Conservation (phyloP, 2,113 vertebrate genomes). For the Grammomys dolichurus region DNA sequence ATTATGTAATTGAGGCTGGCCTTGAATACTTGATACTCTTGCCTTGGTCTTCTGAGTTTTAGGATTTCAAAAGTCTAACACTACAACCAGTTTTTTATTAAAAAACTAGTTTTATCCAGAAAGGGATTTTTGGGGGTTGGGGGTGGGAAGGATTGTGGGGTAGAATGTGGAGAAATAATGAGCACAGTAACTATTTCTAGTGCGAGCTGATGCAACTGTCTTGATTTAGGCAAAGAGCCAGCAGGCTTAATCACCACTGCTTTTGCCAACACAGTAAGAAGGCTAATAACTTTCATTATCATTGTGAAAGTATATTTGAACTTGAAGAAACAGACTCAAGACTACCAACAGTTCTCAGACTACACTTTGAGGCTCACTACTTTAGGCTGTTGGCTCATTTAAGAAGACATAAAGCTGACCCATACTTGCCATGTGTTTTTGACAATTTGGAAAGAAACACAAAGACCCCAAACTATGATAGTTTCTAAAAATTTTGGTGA, state of each 20-base stretch:
- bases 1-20: not conserved
- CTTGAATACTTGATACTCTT: not conserved
- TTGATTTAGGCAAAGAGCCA: not conserved
- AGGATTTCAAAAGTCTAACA: not conserved
- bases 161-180: not conserved
- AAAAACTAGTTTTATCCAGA: not conserved
- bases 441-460: conserved; percentile 55
- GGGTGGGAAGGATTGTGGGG: not conserved
- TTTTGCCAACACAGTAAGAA: conserved; percentile 49
- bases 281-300: conserved; percentile 43
- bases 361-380: conserved; percentile 5
- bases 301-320: conserved; percentile 52
- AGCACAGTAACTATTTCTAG: not conserved
- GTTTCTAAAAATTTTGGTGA: conserved; percentile 40
- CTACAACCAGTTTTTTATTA: not conserved
- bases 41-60: not conserved
- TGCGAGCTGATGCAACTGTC: not conserved
- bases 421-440: not conserved
- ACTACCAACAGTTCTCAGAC: not conserved
- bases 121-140: not conserved
- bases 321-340: conserved; percentile 30
- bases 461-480: not conserved
- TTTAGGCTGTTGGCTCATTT: not conserved
- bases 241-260: conserved; percentile 13
- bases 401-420: conserved; percentile 1